Evolutionary conservation across 2,888 invertebrate genomes (phyloP).

Genomic region (Ceriagrion tenellum): DNA sequence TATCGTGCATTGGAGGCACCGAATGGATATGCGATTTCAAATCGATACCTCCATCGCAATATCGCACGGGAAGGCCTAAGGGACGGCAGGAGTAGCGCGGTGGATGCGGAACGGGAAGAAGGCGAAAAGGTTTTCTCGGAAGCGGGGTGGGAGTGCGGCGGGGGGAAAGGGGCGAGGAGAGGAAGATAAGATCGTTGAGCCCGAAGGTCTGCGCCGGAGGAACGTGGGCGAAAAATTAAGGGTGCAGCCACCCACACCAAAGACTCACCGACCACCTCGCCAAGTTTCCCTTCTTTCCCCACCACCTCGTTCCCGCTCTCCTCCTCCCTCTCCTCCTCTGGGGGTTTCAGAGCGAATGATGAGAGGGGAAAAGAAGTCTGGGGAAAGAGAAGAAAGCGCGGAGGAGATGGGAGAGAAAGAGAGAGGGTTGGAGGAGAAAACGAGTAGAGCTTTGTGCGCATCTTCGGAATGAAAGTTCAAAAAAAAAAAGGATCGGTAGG

Average conservation of each 20-base stretch:
- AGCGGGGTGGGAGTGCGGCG: too few relatives aligned
- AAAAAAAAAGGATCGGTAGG: too few relatives aligned
- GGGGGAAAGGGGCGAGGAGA: too few relatives aligned
- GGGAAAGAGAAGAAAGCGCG: not conserved
- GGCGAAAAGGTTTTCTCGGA: not conserved
- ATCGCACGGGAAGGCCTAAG: not conserved
- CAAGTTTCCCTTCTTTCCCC: not conserved
- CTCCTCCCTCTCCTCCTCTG: not conserved
- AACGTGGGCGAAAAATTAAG: conserved; percentile 11
- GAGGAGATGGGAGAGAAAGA: not conserved
- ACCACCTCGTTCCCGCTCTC: not conserved
- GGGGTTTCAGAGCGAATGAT: not conserved
- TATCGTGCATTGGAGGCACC: too few relatives aligned
- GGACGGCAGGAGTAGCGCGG: not conserved
- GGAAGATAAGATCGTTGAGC: conserved; percentile 15
- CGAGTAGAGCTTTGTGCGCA: not conserved
- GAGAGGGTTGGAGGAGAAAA: not conserved
- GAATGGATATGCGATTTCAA: too few relatives aligned
- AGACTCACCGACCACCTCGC: not conserved
- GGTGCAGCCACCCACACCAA: not conserved
- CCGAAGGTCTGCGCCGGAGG: not conserved
- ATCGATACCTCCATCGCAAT: too few relatives aligned
- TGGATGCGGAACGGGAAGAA: not conserved
- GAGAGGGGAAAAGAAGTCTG: too few relatives aligned
- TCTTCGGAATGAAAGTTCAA: not conserved